Base-by-base conservation (phyloP, 92 coral and sea anemone genomes). In the Hydrozoanthus gracilis region DNA sequence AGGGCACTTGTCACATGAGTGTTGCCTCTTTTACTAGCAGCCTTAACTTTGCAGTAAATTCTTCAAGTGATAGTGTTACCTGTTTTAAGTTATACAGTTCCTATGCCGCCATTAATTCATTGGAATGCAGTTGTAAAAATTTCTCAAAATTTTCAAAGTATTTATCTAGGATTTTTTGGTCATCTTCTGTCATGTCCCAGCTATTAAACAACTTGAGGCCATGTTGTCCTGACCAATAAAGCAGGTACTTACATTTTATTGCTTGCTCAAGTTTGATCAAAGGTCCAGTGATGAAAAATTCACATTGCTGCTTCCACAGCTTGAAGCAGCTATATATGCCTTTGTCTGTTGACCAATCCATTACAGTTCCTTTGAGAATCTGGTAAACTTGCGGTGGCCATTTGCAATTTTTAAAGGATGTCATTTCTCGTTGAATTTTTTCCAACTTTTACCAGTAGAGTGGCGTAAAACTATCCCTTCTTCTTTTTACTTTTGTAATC, bases 161-260 rank as follows among this genome's bases (percentile, higher is more conserved):
- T 51, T 51, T 51, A 51, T 51, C 58, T 11, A 86, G 82, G 16
- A 47, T 20, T 60, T 89, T 79, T 68, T 78, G 64, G 8, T 85
- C 87, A 51, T 85, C 87, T 71, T 79, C 91, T 4, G 84, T 49
- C 9, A 88, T 72, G 44, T 52, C 89, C 58, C 86, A 85, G 76
- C 87, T 84, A 82, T 86, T 89, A 84, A 89, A 89, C 55, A 89
- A 50, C 35, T 89, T 89, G 5, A 89, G 54, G 64, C 83, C 89
- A 6, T 46, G n/a, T 51, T 89, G 68, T 0, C 89, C 89, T n/a
- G 89, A 58, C 89, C 87, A 86, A 77, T 79, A 86, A 8, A 89
- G 69, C 4, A 89, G 82, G 60, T 89, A 83, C 58, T 86, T 86
- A 47, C 92, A 89, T 17, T 85, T n/a, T 8, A 89, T 86, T 11